phyloP scores from a whole-genome alignment of 1,140 invertebrate species.

The Brachionus sp. region DNA sequence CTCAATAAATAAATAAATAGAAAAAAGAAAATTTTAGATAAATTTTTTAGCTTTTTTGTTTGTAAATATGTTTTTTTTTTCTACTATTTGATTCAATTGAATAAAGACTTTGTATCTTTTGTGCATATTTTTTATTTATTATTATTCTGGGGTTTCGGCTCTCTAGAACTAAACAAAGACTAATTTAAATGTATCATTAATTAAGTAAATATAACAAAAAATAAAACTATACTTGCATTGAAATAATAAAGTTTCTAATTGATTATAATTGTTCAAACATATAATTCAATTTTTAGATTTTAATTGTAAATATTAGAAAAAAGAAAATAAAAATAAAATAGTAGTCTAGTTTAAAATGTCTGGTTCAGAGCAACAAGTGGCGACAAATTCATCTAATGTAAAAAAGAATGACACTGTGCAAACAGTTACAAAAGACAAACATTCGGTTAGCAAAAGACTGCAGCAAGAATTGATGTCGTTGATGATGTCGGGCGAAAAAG shows the following conservation, averaged over 20 bases:
- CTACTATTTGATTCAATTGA: too few relatives aligned
- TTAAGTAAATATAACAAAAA: background rate
- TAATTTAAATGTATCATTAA: background rate
- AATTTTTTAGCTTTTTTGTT: background rate
- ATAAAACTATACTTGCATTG: background rate
- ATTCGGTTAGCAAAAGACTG: slow-evolving; percentile 32
- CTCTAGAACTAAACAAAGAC: background rate
- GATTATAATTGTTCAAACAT: background rate
- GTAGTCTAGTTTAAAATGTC: background rate
- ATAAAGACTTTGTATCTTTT: too few relatives aligned
- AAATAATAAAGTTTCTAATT: background rate
- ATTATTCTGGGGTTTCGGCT: too few relatives aligned
- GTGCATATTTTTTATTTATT: too few relatives aligned
- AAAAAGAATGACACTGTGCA: slow-evolving; percentile 20
- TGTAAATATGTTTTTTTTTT: slow-evolving; percentile 1
- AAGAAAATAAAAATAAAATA: background rate
- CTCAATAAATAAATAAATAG: too few relatives aligned
- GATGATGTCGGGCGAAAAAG: slow-evolving; percentile 76
- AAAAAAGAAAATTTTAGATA: background rate
- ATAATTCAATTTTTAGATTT: background rate
- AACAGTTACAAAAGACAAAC: slow-evolving; percentile 18
- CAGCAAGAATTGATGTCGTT: slow-evolving; percentile 29
- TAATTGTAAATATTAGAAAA: background rate
- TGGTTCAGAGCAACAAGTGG: background rate
- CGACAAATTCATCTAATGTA: background rate